These are phyloP conservation scores for Ethmia dodecea DNA, from an alignment of 2,888 invertebrate species.

Conservation along the genomic window DNA sequence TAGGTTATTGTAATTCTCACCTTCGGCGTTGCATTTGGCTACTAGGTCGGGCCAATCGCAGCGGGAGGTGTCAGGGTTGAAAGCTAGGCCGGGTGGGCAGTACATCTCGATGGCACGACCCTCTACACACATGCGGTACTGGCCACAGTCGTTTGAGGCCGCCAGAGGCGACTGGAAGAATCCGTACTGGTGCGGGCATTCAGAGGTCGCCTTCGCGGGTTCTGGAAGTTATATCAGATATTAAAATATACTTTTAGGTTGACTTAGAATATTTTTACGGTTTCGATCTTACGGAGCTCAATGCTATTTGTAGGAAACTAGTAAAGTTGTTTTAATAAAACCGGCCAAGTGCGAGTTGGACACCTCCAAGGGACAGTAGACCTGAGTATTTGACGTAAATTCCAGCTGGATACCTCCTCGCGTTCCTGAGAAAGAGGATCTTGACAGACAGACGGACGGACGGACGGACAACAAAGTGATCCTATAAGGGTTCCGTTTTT, in stretches of 20 bases:
- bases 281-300: too few species aligned
- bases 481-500: too few species aligned
- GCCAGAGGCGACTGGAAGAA: conserved; percentile 74
- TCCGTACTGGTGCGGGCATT: conserved; percentile 88
- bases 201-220: conserved; percentile 80
- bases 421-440: too few species aligned
- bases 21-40: conserved; percentile 80
- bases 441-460: too few species aligned
- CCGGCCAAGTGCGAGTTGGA: neutral
- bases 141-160: conserved; percentile 77
- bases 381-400: too few species aligned
- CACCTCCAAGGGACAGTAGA: neutral
- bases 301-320: too few species aligned
- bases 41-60: conserved; percentile 93
- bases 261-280: too few species aligned
- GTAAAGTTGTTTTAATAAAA: neutral
- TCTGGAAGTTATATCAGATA: conserved; percentile 54
- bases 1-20: too few species aligned
- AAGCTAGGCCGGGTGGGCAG: conserved; percentile 88
- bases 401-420: too few species aligned
- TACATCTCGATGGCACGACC: conserved; percentile 79
- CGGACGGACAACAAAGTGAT: too few species aligned
- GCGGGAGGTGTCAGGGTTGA: conserved; percentile 80
- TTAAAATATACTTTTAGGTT: conserved; percentile 32
- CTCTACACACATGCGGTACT: conserved; percentile 86